Conservation (phyloP, 2,797 vertebrate species). For the Hylomyscus alleni region DNA sequence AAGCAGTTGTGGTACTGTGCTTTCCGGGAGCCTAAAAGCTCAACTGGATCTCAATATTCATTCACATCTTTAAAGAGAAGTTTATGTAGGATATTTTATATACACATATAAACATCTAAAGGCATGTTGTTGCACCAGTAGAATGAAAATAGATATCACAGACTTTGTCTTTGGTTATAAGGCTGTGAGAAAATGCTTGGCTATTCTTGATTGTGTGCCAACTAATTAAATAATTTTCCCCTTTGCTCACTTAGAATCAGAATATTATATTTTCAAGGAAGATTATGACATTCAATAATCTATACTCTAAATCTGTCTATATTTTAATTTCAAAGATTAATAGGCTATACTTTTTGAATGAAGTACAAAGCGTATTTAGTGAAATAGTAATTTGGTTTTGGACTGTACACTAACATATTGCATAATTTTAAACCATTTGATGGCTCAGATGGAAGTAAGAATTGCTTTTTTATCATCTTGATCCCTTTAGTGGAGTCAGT, state of each 20-base stretch:
- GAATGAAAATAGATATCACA: constrained; percentile 47
- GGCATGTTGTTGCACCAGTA: constrained; percentile 54
- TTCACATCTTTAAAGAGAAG: neutral
- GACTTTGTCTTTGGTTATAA: neutral
- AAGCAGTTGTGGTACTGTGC: neutral
- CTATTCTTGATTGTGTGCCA: constrained; percentile 54
- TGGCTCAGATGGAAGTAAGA: constrained; percentile 18
- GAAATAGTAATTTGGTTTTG: constrained; percentile 68
- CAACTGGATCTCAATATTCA: constrained; percentile 23
- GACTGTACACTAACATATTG: constrained; percentile 25
- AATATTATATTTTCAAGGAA: constrained; percentile 71
- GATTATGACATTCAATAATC: constrained; percentile 48
- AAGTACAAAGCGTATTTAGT: constrained; percentile 67
- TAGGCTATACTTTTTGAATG: constrained; percentile 63
- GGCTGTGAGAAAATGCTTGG: neutral
- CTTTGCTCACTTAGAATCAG: constrained; percentile 63
- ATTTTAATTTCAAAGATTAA: constrained; percentile 75
- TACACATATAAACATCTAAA: constrained; percentile 2
- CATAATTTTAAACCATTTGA: constrained; percentile 52
- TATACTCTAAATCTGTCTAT: constrained; percentile 42
- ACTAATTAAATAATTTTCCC: constrained; percentile 60
- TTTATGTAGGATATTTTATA: constrained; percentile 33
- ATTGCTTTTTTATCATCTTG: constrained; percentile 22
- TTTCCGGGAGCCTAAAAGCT: constrained; percentile 53
- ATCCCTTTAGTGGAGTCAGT: neutral